Evolutionary conservation across 92 coral and sea anemone species (phyloP).

Genomic region (Umimayanthus kanabou): DNA sequence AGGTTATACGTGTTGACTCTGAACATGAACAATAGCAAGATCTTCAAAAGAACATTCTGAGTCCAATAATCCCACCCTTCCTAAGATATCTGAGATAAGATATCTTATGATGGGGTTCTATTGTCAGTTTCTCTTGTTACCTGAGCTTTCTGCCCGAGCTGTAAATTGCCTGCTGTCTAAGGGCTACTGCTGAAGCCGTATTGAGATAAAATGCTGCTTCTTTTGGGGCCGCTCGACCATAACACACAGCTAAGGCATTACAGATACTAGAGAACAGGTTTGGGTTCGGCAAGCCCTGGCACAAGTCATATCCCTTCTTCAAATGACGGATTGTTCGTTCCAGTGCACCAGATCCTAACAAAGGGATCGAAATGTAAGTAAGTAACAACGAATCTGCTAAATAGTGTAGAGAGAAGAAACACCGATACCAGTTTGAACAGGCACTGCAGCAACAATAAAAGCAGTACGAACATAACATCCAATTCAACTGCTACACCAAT

Average conservation of each 20-base stretch:
- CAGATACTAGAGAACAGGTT: slow-evolving; percentile 75
- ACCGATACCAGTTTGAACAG: not conserved
- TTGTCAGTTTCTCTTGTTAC: slow-evolving; percentile 41
- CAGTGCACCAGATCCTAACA: slow-evolving; percentile 47
- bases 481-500: not conserved
- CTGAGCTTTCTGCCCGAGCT: slow-evolving; percentile 84
- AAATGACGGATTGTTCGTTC: slow-evolving; percentile 54
- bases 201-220: slow-evolving; percentile 77
- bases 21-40: no score
- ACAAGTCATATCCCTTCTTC: slow-evolving; percentile 73
- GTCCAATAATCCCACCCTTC: no score
- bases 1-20: no score
- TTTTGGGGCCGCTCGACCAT: slow-evolving; percentile 63
- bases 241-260: slow-evolving; percentile 75
- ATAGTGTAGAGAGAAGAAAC: not conserved
- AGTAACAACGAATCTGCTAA: not conserved
- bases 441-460: not conserved
- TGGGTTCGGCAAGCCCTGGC: slow-evolving; percentile 72
- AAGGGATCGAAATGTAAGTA: not conserved
- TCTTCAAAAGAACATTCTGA: no score
- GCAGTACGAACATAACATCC: not conserved
- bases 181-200: slow-evolving; percentile 68
- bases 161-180: slow-evolving; percentile 82
- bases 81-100: no score
- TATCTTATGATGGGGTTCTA: not conserved